Base-by-base conservation (phyloP, 2,113 vertebrate genomes). In the Engystomops pustulosus region DNA sequence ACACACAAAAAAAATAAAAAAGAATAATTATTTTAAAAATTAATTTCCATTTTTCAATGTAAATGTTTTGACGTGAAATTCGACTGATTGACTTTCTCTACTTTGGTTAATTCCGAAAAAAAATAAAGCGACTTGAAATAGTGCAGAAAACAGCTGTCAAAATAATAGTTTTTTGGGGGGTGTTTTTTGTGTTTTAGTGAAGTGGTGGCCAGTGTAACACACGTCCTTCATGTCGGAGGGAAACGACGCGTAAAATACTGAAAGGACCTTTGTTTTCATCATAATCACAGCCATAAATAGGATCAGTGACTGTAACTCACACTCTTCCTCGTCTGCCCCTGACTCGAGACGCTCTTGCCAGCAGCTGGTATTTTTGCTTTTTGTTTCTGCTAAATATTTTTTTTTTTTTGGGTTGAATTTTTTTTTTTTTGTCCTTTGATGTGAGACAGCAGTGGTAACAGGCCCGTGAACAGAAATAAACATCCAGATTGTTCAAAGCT, bases 211-310 rank as follows among this genome's bases (percentile, higher is more conserved):
- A 34, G 6, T n/a, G 34, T 41, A 38, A 6, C 49, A 32, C 34
- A 45, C 47, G 17, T 79, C 51, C 36, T 79, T 79, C 76, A 62
- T 79, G 53, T 79, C 18, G 34, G 36, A 41, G 38, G 23, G 65
- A 36, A 77, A 53, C 8, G 58, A 41, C 53, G 55, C 53, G 44
- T 62, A 62, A 60, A 79, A 36, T 60, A 41, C 23, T 65, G 77
- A 79, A 79, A 79, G 77, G 30, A 45, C 77, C 77, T 79, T 79
- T 79, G 77, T 79, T 65, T 79, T 55, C 41, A 3, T 58, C 38
- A 20, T 79, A 79, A 79, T 79, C 77, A 47, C 30, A 41, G 77
- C 77, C 67, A 80, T 80, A 67, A 80, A 80, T 80, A 47, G 78
- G 78, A 80, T 80, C 60, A 47, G 49, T 80, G 67, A 30, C 78